Percentiles rank a stretch among this genome's conserved stretches.
Evolutionary conservation across 2,888 invertebrate species (phyloP).

Genomic region (Orthosia gothica): DNA sequence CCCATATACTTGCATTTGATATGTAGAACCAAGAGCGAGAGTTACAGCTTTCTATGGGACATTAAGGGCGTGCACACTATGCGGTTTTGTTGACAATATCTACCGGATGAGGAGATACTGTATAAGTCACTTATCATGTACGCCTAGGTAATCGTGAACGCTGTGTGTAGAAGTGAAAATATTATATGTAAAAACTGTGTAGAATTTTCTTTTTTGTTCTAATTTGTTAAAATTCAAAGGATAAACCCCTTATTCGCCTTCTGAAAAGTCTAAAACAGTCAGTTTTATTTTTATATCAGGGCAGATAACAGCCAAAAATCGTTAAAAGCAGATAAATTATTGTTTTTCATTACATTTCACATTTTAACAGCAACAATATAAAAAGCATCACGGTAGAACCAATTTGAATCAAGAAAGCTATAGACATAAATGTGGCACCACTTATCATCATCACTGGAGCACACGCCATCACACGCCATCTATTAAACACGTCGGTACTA

Average conservation of each 20-base stretch:
- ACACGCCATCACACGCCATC: too few relatives aligned
- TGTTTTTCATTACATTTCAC: neutral
- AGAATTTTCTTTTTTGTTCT: too few relatives aligned
- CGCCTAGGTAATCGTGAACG: neutral
- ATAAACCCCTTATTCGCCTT: too few relatives aligned
- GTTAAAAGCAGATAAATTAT: too few relatives aligned
- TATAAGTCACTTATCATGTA: neutral
- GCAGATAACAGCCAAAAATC: neutral
- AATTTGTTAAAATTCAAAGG: too few relatives aligned
- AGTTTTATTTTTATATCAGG: neutral
- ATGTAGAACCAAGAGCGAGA: constrained; percentile 59
- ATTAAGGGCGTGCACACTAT: constrained; percentile 60
- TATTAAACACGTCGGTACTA: too few relatives aligned
- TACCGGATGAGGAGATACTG: constrained; percentile 7
- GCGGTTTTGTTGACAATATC: constrained; percentile 36
- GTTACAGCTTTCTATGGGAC: constrained; percentile 60
- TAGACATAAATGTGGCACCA: neutral
- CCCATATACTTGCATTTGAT: constrained; percentile 41
- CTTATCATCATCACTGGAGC: neutral
- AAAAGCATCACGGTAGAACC: neutral
- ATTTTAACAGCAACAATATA: neutral
- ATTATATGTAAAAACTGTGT: neutral
- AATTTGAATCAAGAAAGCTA: neutral
- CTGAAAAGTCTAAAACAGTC: neutral
- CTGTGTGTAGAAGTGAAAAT: neutral